Evolutionary conservation across 2,888 invertebrate species (phyloP).

Genomic region (Smittia aterrima): DNA sequence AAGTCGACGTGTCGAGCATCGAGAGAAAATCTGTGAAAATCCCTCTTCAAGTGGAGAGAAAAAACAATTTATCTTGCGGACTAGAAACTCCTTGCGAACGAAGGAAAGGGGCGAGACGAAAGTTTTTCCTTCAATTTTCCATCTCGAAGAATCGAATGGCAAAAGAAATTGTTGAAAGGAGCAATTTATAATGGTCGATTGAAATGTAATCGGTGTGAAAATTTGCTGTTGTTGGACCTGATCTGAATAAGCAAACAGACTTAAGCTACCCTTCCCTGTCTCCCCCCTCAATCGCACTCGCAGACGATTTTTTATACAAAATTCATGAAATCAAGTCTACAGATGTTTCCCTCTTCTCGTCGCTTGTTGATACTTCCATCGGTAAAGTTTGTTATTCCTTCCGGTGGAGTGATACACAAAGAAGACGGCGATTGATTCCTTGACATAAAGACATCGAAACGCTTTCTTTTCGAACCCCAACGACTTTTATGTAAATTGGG

Average conservation of each 20-base stretch:
- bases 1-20: background rate
- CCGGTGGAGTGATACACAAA: conserved; percentile 16
- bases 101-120: background rate
- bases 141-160: background rate
- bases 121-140: background rate
- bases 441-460: conserved; percentile 38
- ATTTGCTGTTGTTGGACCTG: conserved; percentile 41
- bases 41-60: background rate
- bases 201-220: conserved; percentile 42
- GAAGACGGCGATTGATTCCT: conserved; percentile 33
- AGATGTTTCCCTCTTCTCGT: conserved; percentile 21
- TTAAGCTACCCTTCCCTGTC: conserved; percentile 12
- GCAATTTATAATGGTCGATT: conserved; percentile 41
- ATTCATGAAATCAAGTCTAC: conserved; percentile 18
- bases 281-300: background rate
- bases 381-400: conserved; percentile 4
- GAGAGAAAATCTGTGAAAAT: background rate
- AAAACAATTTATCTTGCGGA: conserved; percentile 36
- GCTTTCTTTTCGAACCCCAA: background rate
- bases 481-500: conserved; percentile 18
- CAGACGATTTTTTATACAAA: background rate
- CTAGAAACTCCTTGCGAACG: background rate
- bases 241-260: conserved; percentile 41
- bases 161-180: conserved; percentile 18
- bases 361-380: conserved; percentile 4